These are phyloP conservation scores for Drosophila suzukii DNA, from an alignment of 1,140 invertebrate species.

Conservation along the genomic window DNA sequence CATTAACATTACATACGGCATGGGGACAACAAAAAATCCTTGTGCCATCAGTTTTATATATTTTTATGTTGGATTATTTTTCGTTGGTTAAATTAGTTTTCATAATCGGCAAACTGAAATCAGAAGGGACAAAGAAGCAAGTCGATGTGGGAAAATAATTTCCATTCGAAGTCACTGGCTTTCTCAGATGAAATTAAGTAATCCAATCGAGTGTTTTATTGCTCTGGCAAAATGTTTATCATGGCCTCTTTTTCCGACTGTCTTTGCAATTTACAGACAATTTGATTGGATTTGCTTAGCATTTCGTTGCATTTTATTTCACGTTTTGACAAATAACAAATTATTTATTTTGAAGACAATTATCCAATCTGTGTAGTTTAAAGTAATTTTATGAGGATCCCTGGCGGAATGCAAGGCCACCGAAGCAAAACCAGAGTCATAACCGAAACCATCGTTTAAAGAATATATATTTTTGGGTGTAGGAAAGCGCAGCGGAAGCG, in stretches of 20 bases:
- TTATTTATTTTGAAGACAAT: conserved; percentile 14
- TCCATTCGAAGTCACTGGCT: neutral
- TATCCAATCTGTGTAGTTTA: neutral
- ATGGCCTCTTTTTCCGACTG: conserved; percentile 1
- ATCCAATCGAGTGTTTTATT: conserved; percentile 31
- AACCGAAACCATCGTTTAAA: conserved; percentile 21
- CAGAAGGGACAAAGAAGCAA: neutral
- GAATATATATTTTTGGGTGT: conserved; percentile 29
- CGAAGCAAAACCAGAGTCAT: neutral
- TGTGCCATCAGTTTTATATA: neutral
- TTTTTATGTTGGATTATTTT: conserved; percentile 6
- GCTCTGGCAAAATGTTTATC: conserved; percentile 28
- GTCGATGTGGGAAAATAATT: neutral
- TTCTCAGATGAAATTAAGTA: neutral
- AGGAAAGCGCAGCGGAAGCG: conserved; percentile 64
- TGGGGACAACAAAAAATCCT: neutral
- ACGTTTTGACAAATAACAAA: conserved; percentile 4
- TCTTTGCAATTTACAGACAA: conserved; percentile 17
- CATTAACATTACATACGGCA: conserved; percentile 3
- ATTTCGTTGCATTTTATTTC: conserved; percentile 3
- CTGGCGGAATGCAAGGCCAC: conserved; percentile 13
- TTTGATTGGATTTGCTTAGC: conserved; percentile 18
- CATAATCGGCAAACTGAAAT: conserved; percentile 11
- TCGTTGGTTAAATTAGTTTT: conserved; percentile 6
- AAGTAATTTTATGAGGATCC: conserved; percentile 6